Base-by-base conservation (phyloP, 2,797 vertebrate species). In the Numenius phaeopus region DNA sequence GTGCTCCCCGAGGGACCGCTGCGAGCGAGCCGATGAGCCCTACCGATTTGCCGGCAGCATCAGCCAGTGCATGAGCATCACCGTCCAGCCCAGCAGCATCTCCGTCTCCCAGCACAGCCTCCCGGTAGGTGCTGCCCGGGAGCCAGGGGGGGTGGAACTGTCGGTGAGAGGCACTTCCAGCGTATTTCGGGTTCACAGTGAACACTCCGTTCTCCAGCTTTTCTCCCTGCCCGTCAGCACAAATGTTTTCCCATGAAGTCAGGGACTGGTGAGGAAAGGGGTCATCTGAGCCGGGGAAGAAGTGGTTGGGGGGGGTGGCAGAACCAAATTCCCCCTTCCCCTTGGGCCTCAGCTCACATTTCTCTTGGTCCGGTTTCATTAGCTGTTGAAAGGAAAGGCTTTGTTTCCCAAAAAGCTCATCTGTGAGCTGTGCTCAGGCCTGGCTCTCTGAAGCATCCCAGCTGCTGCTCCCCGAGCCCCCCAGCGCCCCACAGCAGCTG, bases 81-180 rank as follows among this genome's bases (percentile, higher is more conserved):
- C 97, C 0, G 99, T 99, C 82, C 99, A 99, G 83, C 99, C 99
- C 47, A 99, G 99, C 98, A 99, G 99, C 98, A 99, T 99, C 59
- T 99, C 99, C 0, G 99, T 99, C 94, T 99, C 99, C 0, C 98
- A 99, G 95, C 99, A 99, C 96, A 99, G 99, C 92, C 98, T 98
- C 66, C 98, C 98, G 97, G 99, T 99, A 97, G 98, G 99, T 98
- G 85, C 40, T 54, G 65, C 37, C 10, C 3, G 32, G 44, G 0
- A 8, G 57, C 4, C 0, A n/a, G 65, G 64, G 10, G 11, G 4
- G 62, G 16, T 4, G 9, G 19, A 8, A 17, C n/a, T 9, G 7
- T 2, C 4, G 12, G 6, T 1, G 16, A 40, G 37, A 19, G 61
- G 24, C 73, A 2, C 11, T 71, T 7, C 73, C 59, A 8, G 47